Evolutionary conservation across 2,113 vertebrate species (phyloP).

Genomic region (Oceanodroma tethys): DNA sequence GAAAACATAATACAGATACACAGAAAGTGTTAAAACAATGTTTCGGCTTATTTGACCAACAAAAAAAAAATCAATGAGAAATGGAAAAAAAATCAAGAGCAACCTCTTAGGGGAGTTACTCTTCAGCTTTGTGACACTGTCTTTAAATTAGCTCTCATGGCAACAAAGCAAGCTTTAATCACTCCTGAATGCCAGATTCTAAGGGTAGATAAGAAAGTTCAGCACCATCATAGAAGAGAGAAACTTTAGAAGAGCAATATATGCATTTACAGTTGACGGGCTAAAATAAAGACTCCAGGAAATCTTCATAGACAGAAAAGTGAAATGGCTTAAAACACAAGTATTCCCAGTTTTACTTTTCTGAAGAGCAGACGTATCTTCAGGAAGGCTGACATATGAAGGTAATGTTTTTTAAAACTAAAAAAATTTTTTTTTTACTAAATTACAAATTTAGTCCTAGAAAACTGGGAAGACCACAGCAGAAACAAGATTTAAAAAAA

Average conservation of each 20-base stretch:
- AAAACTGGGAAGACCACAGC: background rate
- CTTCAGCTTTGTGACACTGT: background rate
- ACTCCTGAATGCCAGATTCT: background rate
- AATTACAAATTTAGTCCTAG: background rate
- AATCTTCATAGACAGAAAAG: background rate
- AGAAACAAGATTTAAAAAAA: background rate
- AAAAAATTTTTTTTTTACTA: background rate
- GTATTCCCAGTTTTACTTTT: background rate
- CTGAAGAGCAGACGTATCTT: background rate
- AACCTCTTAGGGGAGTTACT: background rate
- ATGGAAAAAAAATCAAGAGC: background rate
- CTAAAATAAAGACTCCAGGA: background rate
- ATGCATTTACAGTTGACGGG: background rate
- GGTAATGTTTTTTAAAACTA: background rate
- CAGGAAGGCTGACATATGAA: background rate
- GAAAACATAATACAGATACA: background rate
- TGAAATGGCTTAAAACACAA: background rate
- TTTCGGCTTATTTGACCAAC: background rate
- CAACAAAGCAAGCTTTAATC: background rate
- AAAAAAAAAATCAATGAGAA: background rate
- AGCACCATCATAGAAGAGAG: background rate
- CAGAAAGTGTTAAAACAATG: background rate
- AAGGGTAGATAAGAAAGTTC: background rate
- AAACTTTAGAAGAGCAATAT: background rate
- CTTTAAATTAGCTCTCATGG: background rate